Conservation (phyloP, 2,113 vertebrate species). For the Pycnonotus jocosus region DNA sequence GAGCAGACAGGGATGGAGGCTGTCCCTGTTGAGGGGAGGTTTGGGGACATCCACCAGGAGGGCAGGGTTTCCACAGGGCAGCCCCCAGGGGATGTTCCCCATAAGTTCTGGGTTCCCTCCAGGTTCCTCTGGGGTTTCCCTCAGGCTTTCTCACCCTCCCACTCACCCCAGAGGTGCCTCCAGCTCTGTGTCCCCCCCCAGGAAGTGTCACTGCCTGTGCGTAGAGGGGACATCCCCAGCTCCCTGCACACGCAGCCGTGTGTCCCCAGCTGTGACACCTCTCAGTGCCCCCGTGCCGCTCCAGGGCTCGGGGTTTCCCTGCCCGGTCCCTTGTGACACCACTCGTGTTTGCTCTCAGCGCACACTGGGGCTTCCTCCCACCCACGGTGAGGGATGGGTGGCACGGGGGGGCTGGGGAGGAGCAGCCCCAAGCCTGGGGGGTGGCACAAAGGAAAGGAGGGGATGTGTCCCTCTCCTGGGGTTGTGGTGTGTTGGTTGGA, state of each 20-base stretch:
- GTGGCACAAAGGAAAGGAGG: background rate
- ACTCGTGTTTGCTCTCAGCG: background rate
- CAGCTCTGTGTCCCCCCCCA: background rate
- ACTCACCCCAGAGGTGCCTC: background rate
- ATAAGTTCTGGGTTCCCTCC: background rate
- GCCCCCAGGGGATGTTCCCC: background rate
- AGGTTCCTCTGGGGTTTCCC: background rate
- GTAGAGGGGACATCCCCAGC: background rate
- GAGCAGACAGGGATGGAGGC: background rate
- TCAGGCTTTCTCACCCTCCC: background rate
- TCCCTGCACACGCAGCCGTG: fast-evolving
- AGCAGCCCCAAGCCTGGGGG: background rate
- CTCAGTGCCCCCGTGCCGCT: background rate
- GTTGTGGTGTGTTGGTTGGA: background rate
- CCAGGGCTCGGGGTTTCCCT: background rate
- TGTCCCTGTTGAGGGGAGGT: background rate
- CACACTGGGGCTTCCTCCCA: background rate
- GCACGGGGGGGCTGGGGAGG: background rate
- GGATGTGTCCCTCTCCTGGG: background rate
- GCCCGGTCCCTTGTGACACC: background rate
- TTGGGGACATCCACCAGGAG: background rate
- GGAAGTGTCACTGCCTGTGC: background rate
- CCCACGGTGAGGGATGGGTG: background rate
- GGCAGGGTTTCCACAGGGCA: background rate
- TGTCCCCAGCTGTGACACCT: background rate